Conservation (phyloP, 1,140 invertebrate species). For the Phocides pigmalion region DNA sequence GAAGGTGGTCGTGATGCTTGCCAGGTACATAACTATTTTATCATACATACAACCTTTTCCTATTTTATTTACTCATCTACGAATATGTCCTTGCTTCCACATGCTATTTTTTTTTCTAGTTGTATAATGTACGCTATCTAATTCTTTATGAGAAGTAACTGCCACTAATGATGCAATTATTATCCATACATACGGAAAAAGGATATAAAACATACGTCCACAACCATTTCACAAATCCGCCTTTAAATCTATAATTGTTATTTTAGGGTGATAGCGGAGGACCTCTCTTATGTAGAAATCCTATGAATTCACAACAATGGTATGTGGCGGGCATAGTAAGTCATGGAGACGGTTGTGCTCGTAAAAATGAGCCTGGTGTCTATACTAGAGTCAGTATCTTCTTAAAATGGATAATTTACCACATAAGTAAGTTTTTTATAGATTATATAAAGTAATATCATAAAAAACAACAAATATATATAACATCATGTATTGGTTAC, state of each 20-base stretch:
- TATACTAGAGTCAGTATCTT: slow-evolving; percentile 91
- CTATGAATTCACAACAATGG: slow-evolving; percentile 85
- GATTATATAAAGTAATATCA: background rate
- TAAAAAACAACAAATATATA: background rate
- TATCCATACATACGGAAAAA: too few species aligned
- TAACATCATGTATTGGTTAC: slow-evolving; percentile 45
- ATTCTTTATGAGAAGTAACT: too few species aligned
- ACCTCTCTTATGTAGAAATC: slow-evolving; percentile 89
- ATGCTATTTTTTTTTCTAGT: too few species aligned
- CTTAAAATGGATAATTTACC: slow-evolving; percentile 88
- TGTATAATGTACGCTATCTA: too few species aligned
- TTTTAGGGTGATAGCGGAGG: slow-evolving; percentile 90
- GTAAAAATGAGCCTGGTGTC: slow-evolving; percentile 90
- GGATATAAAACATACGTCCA: too few species aligned
- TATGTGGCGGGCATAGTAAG: slow-evolving; percentile 91
- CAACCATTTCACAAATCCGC: too few species aligned
- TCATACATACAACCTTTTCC: too few species aligned
- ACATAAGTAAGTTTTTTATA: slow-evolving; percentile 71
- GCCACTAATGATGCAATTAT: too few species aligned
- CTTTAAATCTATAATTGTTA: too few species aligned
- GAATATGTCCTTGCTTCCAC: too few species aligned
- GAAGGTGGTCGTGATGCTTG: slow-evolving; percentile 92
- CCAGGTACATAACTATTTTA: slow-evolving; percentile 75
- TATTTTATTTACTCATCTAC: too few species aligned
- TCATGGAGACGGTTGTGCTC: slow-evolving; percentile 92